A percentile compares a stretch with the other conserved stretches of the same genome.
These are phyloP conservation scores for Tetramorium simillimum DNA, from an alignment of 1,140 invertebrate species.

Conservation along the genomic window DNA sequence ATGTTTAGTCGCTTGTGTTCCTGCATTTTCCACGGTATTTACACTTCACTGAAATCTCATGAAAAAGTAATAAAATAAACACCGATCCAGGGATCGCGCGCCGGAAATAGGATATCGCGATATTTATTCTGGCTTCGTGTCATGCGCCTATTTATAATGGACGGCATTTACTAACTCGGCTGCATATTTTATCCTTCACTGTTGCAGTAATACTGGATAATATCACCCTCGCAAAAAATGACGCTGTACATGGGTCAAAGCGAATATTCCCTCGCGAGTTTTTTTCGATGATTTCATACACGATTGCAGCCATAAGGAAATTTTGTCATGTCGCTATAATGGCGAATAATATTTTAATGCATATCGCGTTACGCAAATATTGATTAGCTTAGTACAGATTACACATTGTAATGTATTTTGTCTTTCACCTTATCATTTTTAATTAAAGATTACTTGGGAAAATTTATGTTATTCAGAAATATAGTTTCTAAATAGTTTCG, in stretches of 20 bases:
- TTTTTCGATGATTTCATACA: constrained; percentile 41
- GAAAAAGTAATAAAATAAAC: constrained; percentile 77
- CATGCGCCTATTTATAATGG: constrained; percentile 72
- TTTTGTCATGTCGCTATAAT: constrained; percentile 1
- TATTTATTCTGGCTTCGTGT: constrained; percentile 75
- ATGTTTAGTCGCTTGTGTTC: constrained; percentile 74
- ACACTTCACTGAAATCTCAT: constrained; percentile 75
- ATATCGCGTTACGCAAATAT: not conserved
- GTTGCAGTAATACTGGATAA: constrained; percentile 44
- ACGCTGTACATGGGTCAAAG: constrained; percentile 32
- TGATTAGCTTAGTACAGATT: not conserved
- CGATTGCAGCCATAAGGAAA: constrained; percentile 1
- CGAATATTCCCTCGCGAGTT: constrained; percentile 31
- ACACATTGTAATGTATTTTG: not conserved
- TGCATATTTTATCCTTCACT: constrained; percentile 54
- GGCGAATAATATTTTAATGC: constrained; percentile 21
- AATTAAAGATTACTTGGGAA: not conserved
- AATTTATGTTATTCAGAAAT: not conserved
- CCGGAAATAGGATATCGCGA: constrained; percentile 70
- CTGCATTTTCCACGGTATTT: constrained; percentile 74
- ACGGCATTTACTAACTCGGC: constrained; percentile 71
- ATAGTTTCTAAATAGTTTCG: not conserved
- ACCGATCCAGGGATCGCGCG: constrained; percentile 46
- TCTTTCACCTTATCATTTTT: not conserved
- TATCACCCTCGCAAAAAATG: constrained; percentile 39